These are phyloP conservation scores for Brachionus rotundiformis DNA, from an alignment of 1,140 invertebrate species.

Conservation along the genomic window DNA sequence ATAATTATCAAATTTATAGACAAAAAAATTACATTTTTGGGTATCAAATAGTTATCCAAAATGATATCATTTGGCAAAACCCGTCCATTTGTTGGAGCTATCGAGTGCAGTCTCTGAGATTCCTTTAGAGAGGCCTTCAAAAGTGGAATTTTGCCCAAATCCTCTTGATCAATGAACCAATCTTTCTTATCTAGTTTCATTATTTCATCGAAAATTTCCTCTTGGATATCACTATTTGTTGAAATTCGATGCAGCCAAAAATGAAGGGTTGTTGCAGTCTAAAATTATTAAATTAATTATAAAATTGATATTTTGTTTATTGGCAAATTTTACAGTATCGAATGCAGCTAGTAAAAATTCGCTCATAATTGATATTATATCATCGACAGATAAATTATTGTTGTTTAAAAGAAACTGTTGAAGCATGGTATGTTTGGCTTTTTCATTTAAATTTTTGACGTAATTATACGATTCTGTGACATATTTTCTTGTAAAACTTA, in stretches of 20 bases:
- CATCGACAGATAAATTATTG: conserved; percentile 1
- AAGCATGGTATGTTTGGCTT: conserved; percentile 28
- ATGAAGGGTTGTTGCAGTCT: conserved; percentile 35
- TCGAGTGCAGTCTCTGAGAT: not conserved
- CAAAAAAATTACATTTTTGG: conserved; percentile 32
- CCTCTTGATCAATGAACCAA: conserved; percentile 7
- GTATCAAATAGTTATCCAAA: conserved; percentile 37
- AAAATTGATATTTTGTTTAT: not conserved
- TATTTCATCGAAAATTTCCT: conserved; percentile 41
- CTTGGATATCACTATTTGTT: conserved; percentile 17
- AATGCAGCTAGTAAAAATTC: conserved; percentile 38
- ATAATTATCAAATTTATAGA: not conserved
- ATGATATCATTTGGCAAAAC: not conserved
- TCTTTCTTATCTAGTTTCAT: not conserved
- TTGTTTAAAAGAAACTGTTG: conserved; percentile 2
- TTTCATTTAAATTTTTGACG: not conserved
- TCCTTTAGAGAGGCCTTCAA: conserved; percentile 37
- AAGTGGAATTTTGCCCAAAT: conserved; percentile 26
- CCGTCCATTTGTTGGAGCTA: not conserved
- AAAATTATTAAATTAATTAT: not conserved
- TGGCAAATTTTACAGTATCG: conserved; percentile 26
- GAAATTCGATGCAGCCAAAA: conserved; percentile 8
- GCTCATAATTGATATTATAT: conserved; percentile 23
- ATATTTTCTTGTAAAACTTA: conserved; percentile 36
- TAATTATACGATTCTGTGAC: not conserved